Evolutionary conservation across 2,113 vertebrate species (phyloP).

Genomic region (Festucalex cinctus): DNA sequence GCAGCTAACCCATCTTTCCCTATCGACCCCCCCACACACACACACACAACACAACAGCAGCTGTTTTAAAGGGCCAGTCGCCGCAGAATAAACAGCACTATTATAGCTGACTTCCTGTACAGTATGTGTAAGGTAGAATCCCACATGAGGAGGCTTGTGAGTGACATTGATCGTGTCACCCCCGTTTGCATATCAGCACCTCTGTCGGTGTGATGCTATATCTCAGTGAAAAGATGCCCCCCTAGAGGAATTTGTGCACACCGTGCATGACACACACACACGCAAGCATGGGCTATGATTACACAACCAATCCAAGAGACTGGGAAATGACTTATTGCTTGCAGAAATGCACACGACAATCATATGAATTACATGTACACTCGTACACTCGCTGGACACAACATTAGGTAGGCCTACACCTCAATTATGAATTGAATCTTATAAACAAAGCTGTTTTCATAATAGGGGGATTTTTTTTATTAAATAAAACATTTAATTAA

Average conservation of each 20-base stretch:
- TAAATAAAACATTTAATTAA: too few species aligned
- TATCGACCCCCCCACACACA: slow-evolving; percentile 28
- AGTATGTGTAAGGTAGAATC: slow-evolving; percentile 23
- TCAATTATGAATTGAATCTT: too few species aligned
- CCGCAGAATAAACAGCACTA: slow-evolving; percentile 10
- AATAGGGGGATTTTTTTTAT: too few species aligned
- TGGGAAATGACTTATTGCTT: slow-evolving; percentile 18
- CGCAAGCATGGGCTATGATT: slow-evolving; percentile 2
- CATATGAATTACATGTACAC: background rate
- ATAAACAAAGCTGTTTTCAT: too few species aligned
- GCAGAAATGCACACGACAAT: background rate
- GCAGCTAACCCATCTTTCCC: slow-evolving; percentile 57
- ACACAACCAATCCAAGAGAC: slow-evolving; percentile 21
- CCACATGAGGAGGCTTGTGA: slow-evolving; percentile 35
- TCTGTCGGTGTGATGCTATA: slow-evolving; percentile 52
- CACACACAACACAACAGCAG: slow-evolving; percentile 40
- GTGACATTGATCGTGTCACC: slow-evolving; percentile 58
- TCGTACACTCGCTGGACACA: background rate
- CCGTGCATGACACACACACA: slow-evolving; percentile 17
- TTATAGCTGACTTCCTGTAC: slow-evolving; percentile 22
- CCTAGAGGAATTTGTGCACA: slow-evolving; percentile 37
- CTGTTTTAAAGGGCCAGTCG: slow-evolving; percentile 46
- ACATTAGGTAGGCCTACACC: background rate
- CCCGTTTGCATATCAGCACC: slow-evolving; percentile 62
- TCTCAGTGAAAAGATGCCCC: slow-evolving; percentile 43